Conservation (phyloP, 2,797 vertebrate genomes). For the Bufotes viridis region DNA sequence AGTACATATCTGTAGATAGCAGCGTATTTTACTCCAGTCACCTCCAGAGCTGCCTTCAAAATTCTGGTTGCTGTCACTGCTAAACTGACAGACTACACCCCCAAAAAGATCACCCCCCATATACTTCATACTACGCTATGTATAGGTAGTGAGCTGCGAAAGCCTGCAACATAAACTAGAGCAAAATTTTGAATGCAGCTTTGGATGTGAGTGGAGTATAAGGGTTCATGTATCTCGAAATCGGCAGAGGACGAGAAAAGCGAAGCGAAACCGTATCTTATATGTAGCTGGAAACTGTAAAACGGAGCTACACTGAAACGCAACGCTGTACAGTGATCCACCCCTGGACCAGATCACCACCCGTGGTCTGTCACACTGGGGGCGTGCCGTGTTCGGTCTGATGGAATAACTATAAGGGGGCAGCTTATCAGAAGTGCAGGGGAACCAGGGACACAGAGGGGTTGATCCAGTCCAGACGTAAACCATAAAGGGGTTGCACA, state of each 20-base stretch:
- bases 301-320: neutral
- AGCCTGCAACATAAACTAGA: neutral
- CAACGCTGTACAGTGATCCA: neutral
- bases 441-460: neutral
- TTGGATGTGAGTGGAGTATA: neutral
- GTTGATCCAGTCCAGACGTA: no score
- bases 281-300: neutral
- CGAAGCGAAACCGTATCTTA: neutral
- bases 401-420: neutral
- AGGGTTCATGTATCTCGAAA: neutral
- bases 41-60: neutral
- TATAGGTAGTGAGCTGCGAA: neutral
- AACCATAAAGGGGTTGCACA: no score
- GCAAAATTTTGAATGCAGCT: neutral
- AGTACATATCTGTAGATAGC: no score
- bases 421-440: no score
- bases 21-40: neutral
- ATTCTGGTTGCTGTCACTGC: neutral
- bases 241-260: neutral
- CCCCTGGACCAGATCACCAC: neutral
- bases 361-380: neutral
- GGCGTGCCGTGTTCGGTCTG: neutral
- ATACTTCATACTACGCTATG: neutral
- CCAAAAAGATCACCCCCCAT: no score
- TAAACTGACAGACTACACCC: no score